Percentiles rank a stretch among this genome's conserved stretches.
phyloP scores from a whole-genome alignment of 2,888 invertebrate species.

The Charanyca ferruginea region DNA sequence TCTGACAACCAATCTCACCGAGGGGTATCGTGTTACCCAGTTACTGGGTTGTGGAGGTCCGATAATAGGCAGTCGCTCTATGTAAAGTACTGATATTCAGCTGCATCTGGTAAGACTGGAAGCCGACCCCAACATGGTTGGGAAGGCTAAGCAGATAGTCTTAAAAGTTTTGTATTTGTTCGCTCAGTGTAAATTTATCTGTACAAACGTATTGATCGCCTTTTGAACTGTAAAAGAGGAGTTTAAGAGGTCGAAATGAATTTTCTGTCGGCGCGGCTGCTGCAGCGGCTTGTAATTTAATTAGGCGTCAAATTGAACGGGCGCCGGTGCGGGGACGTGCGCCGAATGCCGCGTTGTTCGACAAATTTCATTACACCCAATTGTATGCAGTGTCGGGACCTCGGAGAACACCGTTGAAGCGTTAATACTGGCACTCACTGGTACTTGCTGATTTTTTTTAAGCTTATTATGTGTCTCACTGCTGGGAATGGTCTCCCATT shows the following conservation, averaged over 20 bases:
- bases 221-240: conserved; percentile 60
- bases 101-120: no score
- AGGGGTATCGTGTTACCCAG: no score
- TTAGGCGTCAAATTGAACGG: conserved; percentile 85
- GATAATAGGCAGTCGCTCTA: no score
- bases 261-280: conserved; percentile 73
- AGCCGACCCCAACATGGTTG: no score
- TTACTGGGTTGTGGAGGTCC: no score
- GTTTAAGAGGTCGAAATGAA: conserved; percentile 74
- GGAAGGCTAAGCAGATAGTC: no score
- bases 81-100: no score
- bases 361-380: conserved; percentile 83
- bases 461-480: no score
- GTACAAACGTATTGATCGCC: conserved; percentile 58
- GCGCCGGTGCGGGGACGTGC: conserved; percentile 82
- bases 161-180: conserved; percentile 31
- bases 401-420: conserved; percentile 56
- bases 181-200: conserved; percentile 33
- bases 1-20: no score
- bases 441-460: conserved; percentile 13
- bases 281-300: conserved; percentile 84
- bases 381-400: conserved; percentile 71
- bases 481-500: no score
- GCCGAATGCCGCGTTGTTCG: conserved; percentile 80
- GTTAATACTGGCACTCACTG: conserved; percentile 63